phyloP scores from a whole-genome alignment of 2,888 invertebrate species.

The Marasmarcha lunaedactyla region DNA sequence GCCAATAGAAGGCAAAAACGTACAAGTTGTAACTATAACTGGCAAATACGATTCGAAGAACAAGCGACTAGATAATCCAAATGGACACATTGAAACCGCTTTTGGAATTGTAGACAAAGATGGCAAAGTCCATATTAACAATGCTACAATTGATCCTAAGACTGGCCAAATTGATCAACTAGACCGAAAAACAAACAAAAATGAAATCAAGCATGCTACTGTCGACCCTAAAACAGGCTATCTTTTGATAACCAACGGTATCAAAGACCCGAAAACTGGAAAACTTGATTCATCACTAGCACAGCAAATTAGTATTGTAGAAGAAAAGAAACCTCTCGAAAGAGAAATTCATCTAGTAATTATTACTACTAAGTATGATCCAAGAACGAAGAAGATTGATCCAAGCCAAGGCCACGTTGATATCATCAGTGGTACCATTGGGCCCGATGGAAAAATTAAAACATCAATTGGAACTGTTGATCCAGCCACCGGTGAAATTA shows the following conservation, averaged over 20 bases:
- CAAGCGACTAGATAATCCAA: constrained; percentile 64
- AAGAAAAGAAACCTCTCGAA: constrained; percentile 44
- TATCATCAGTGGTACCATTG: constrained; percentile 72
- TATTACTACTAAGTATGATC: constrained; percentile 72
- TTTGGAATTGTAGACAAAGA: constrained; percentile 45
- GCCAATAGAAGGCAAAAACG: constrained; percentile 52
- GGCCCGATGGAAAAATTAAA: constrained; percentile 55
- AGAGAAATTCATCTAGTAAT: constrained; percentile 70
- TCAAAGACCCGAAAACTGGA: constrained; percentile 69
- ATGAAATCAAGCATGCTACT: constrained; percentile 70
- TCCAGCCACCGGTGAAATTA: constrained; percentile 69
- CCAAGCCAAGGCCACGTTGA: constrained; percentile 51
- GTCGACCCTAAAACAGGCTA: constrained; percentile 69
- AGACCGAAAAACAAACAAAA: constrained; percentile 66
- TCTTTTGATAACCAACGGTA: constrained; percentile 63
- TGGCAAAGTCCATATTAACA: constrained; percentile 64
- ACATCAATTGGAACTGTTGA: constrained; percentile 77
- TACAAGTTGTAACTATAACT: constrained; percentile 63
- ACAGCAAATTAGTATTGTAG: constrained; percentile 67
- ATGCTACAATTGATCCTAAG: constrained; percentile 65
- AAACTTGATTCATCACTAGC: constrained; percentile 64
- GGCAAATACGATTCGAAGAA: constrained; percentile 69
- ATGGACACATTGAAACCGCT: constrained; percentile 59
- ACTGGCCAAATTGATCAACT: constrained; percentile 67
- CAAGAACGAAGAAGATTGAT: constrained; percentile 59